Evolutionary conservation across 2,888 invertebrate species (phyloP).

Genomic region (Drosophila neonasuta): DNA sequence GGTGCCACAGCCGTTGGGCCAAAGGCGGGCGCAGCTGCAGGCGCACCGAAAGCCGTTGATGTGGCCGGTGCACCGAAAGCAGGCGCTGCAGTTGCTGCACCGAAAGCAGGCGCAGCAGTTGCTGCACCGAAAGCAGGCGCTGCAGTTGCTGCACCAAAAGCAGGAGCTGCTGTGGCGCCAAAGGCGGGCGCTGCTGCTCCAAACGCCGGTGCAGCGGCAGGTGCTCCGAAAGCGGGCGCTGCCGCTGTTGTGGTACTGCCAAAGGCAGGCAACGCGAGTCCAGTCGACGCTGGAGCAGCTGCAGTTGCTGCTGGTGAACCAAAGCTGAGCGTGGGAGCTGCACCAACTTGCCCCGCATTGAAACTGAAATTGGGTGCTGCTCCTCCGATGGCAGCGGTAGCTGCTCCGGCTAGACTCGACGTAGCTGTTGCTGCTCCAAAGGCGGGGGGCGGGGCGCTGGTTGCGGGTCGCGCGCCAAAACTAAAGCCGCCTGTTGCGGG

Average conservation of each 20-base stretch:
- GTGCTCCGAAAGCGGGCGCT: constrained; percentile 17
- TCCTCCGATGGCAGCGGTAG: constrained; percentile 22
- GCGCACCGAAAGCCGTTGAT: constrained; percentile 26
- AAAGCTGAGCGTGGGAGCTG: constrained; percentile 58
- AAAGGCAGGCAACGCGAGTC: constrained; percentile 17
- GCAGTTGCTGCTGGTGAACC: constrained; percentile 52
- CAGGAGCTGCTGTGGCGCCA: constrained; percentile 50
- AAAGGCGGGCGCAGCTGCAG: constrained; percentile 21
- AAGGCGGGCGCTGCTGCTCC: constrained; percentile 52
- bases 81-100: constrained; percentile 39
- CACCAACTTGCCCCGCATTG: constrained; percentile 22
- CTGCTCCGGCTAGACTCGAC: constrained; percentile 39
- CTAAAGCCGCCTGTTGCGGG: constrained; percentile 48
- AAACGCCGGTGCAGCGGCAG: constrained; percentile 23
- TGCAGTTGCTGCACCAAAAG: constrained; percentile 43
- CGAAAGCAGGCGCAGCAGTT: constrained; percentile 38
- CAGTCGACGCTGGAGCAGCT: neutral
- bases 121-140: constrained; percentile 40
- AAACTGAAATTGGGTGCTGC: constrained; percentile 41
- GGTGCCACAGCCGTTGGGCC: constrained; percentile 21
- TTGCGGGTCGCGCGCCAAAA: constrained; percentile 66
- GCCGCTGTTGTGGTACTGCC: constrained; percentile 10
- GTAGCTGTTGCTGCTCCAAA: constrained; percentile 47
- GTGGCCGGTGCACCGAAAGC: constrained; percentile 39
- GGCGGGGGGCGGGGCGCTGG: constrained; percentile 55